These are phyloP conservation scores for Pelobates cultripes DNA, from an alignment of 2,797 vertebrate genomes.

Conservation along the genomic window DNA sequence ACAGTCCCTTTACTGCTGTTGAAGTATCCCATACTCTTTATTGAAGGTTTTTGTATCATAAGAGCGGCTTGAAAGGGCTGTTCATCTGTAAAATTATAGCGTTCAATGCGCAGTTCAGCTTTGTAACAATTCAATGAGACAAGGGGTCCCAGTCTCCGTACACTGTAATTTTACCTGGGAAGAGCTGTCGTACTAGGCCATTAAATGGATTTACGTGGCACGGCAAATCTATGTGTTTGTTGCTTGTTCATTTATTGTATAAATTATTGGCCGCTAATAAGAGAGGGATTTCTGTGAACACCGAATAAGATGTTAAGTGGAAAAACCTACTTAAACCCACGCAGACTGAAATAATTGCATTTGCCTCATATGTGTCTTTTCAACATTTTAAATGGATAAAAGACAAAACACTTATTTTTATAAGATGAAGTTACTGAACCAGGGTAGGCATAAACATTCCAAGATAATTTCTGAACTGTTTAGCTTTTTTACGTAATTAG, in stretches of 20 bases:
- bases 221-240: background rate
- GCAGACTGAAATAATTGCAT: too few species aligned
- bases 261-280: background rate
- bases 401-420: too few species aligned
- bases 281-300: background rate
- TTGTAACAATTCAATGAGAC: background rate
- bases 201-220: background rate
- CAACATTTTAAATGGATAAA: too few species aligned
- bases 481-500: too few species aligned
- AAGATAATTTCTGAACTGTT: too few species aligned
- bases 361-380: too few species aligned
- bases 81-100: constrained; percentile 21
- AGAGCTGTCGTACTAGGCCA: background rate
- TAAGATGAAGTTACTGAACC: too few species aligned
- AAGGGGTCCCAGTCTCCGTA: background rate
- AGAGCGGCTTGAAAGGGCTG: background rate
- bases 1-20: background rate
- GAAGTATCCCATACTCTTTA: background rate
- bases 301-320: background rate
- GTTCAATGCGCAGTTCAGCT: background rate
- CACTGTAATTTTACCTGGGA: constrained; percentile 4
- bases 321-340: background rate
- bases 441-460: too few species aligned
- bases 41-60: background rate
- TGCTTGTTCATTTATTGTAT: background rate